These are phyloP conservation scores for Catharus bicknelli DNA, from an alignment of 2,113 vertebrate species.

Conservation along the genomic window DNA sequence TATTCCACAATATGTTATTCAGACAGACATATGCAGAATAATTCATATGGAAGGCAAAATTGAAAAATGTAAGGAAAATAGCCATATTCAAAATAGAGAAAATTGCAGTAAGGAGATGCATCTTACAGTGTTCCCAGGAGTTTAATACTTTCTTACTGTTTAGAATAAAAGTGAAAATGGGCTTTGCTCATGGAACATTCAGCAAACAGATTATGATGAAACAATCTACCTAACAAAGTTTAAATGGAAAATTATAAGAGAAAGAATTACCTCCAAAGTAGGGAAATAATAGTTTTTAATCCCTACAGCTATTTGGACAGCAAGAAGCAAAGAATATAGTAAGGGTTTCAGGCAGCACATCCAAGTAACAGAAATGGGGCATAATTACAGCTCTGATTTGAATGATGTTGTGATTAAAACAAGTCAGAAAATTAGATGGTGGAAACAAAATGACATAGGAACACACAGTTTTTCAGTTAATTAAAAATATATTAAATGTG, in stretches of 20 bases:
- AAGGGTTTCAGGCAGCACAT: background rate
- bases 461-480: background rate
- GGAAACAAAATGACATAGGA: background rate
- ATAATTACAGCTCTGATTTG: conserved; percentile 23
- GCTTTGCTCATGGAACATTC: background rate
- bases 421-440: conserved; percentile 22
- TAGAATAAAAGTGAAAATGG: background rate
- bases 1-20: background rate
- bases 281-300: background rate
- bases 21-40: background rate
- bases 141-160: background rate
- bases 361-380: background rate
- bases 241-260: background rate
- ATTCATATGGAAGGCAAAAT: background rate
- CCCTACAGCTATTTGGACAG: background rate
- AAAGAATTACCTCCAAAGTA: background rate
- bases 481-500: background rate
- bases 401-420: conserved; percentile 3
- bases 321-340: background rate
- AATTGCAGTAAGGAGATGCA: background rate
- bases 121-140: background rate
- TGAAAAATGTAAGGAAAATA: background rate
- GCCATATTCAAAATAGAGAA: background rate
- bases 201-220: background rate
- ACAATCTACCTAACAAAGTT: background rate